Percentiles rank a stretch among this genome's conserved stretches.
phyloP scores from a whole-genome alignment of 2,888 invertebrate genomes.

The Latheticus oryzae region DNA sequence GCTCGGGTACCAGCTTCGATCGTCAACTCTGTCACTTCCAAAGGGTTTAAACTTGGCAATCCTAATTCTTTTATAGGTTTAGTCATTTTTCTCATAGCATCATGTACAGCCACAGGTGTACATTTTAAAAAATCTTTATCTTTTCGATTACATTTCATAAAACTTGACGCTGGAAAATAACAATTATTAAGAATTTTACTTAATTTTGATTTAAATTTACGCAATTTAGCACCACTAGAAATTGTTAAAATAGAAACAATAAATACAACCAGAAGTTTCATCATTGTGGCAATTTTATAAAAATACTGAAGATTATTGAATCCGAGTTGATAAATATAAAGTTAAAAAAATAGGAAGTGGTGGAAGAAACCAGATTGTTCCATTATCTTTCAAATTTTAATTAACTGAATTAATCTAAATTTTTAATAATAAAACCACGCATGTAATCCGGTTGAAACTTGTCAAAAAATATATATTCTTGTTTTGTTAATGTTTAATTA shows the following conservation, averaged over 20 bases:
- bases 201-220: background rate
- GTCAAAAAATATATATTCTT: too few species aligned
- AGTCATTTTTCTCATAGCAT: slow-evolving; percentile 3
- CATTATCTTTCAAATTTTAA: too few species aligned
- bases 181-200: background rate
- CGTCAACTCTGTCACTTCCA: slow-evolving; percentile 69
- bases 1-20: slow-evolving; percentile 69
- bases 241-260: background rate
- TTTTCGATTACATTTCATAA: slow-evolving; percentile 14
- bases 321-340: too few species aligned
- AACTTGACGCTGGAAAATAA: slow-evolving; percentile 3
- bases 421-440: too few species aligned
- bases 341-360: too few species aligned
- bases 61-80: slow-evolving; percentile 49
- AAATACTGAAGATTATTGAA: too few species aligned
- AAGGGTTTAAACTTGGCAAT: slow-evolving; percentile 72
- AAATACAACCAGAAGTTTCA: background rate
- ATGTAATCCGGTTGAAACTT: too few species aligned
- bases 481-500: too few species aligned
- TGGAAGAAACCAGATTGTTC: too few species aligned
- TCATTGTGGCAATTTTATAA: background rate
- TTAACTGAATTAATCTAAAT: too few species aligned
- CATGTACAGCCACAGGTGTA: background rate
- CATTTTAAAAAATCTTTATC: slow-evolving; percentile 12
- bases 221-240: slow-evolving; percentile 1